Evolutionary conservation across 1,140 invertebrate genomes (phyloP).

Genomic region (Drosophila burlai): DNA sequence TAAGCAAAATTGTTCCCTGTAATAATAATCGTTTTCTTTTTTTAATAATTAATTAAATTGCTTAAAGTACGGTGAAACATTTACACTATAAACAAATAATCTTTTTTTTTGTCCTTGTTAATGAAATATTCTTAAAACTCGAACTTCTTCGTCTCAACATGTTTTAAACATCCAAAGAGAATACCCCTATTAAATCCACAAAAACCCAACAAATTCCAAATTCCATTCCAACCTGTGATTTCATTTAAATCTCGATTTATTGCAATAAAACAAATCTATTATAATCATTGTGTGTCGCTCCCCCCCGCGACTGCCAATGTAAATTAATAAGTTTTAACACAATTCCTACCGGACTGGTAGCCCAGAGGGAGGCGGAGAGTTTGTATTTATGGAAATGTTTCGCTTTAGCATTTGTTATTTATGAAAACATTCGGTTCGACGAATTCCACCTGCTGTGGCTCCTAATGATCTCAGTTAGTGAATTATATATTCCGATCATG

Average conservation of each 20-base stretch:
- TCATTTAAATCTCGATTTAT: constrained; percentile 73
- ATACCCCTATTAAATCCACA: constrained; percentile 4
- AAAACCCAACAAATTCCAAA: constrained; percentile 37
- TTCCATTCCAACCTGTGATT: constrained; percentile 60
- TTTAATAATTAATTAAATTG: too few species aligned
- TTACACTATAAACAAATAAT: too few species aligned
- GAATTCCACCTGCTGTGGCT: constrained; percentile 79
- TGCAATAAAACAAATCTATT: constrained; percentile 74
- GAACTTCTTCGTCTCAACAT: not conserved
- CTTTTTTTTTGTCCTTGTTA: too few species aligned
- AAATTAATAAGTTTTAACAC: constrained; percentile 73
- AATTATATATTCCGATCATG: constrained; percentile 76
- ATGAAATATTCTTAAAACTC: not conserved
- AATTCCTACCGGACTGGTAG: constrained; percentile 55
- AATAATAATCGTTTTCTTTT: too few species aligned
- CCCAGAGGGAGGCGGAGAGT: not conserved
- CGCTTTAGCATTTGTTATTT: constrained; percentile 66
- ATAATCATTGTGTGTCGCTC: constrained; percentile 49
- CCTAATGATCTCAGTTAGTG: constrained; percentile 71
- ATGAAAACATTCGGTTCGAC: constrained; percentile 58
- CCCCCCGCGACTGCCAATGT: constrained; percentile 29
- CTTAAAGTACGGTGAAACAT: too few species aligned
- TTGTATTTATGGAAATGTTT: constrained; percentile 56
- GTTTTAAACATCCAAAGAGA: not conserved
- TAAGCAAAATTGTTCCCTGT: too few species aligned